phyloP scores from a whole-genome alignment of 2,113 vertebrate genomes.

The Brachyistius frenatus region DNA sequence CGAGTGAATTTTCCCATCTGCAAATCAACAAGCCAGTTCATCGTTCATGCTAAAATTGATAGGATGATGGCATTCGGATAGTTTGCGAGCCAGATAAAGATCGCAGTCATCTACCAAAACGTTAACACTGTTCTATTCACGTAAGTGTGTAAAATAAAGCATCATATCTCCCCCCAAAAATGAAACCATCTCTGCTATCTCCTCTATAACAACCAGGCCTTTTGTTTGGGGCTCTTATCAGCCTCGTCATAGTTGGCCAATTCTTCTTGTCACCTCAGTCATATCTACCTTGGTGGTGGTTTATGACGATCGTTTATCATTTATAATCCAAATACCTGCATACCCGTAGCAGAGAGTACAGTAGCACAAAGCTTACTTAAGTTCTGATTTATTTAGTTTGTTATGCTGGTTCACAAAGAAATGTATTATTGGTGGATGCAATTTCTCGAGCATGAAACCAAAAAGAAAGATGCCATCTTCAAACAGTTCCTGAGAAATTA shows the following conservation, averaged over 20 bases:
- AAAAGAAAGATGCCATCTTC: slow-evolving; percentile 49
- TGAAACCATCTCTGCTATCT: slow-evolving; percentile 36
- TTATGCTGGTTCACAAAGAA: slow-evolving; percentile 41
- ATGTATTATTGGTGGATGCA: slow-evolving; percentile 36
- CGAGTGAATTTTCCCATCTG: slow-evolving; percentile 37
- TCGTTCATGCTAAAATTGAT: slow-evolving; percentile 71
- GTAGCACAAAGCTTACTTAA: slow-evolving; percentile 44
- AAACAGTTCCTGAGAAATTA: slow-evolving; percentile 27
- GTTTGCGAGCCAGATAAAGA: slow-evolving; percentile 70
- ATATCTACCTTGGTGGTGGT: slow-evolving; percentile 64
- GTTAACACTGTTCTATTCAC: slow-evolving; percentile 49
- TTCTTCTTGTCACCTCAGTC: slow-evolving; percentile 57
- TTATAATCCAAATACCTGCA: slow-evolving; percentile 69
- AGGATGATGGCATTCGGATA: slow-evolving; percentile 73
- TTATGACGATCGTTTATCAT: slow-evolving; percentile 49
- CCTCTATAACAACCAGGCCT: slow-evolving; percentile 27
- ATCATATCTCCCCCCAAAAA: background rate
- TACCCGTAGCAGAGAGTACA: slow-evolving; percentile 40
- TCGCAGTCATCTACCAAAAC: slow-evolving; percentile 61
- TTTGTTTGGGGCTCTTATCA: slow-evolving; percentile 46
- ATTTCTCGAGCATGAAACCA: slow-evolving; percentile 29
- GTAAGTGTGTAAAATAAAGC: slow-evolving; percentile 51
- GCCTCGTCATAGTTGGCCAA: slow-evolving; percentile 41
- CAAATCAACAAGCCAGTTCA: slow-evolving; percentile 60
- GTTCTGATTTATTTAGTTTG: background rate